Conservation (phyloP, 1,140 invertebrate species). For the Pissodes strobi region DNA sequence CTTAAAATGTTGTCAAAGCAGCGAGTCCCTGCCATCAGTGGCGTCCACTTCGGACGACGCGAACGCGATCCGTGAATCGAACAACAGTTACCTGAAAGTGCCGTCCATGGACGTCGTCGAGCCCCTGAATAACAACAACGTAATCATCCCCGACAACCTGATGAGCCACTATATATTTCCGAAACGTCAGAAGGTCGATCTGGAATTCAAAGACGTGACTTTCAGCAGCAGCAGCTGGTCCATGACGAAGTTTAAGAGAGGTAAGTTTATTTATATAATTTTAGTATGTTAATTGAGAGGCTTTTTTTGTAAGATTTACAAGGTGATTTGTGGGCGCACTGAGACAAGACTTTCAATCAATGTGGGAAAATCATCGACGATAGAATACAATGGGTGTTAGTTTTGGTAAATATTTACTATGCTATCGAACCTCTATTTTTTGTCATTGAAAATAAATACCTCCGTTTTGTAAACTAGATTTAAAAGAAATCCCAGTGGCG, state of each 20-base stretch:
- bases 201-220: slow-evolving; percentile 40
- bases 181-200: slow-evolving; percentile 40
- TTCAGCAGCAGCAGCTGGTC: slow-evolving; percentile 39
- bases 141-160: neutral
- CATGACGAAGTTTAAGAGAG: slow-evolving; percentile 41
- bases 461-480: too few species aligned
- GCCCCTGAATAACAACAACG: slow-evolving; percentile 27
- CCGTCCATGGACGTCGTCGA: neutral
- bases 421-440: too few species aligned
- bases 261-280: too few species aligned
- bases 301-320: too few species aligned
- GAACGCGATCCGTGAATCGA: slow-evolving; percentile 32
- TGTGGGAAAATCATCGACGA: too few species aligned
- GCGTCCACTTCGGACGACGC: slow-evolving; percentile 13
- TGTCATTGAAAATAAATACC: too few species aligned
- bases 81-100: slow-evolving; percentile 25
- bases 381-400: too few species aligned
- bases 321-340: too few species aligned
- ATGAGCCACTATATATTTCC: slow-evolving; percentile 32
- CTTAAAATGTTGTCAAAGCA: slow-evolving; percentile 43
- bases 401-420: too few species aligned
- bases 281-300: too few species aligned
- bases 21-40: slow-evolving; percentile 38
- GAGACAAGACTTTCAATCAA: too few species aligned
- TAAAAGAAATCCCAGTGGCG: too few species aligned